Evolutionary conservation across 2,113 vertebrate species (phyloP).

Genomic region (Chauna torquata): DNA sequence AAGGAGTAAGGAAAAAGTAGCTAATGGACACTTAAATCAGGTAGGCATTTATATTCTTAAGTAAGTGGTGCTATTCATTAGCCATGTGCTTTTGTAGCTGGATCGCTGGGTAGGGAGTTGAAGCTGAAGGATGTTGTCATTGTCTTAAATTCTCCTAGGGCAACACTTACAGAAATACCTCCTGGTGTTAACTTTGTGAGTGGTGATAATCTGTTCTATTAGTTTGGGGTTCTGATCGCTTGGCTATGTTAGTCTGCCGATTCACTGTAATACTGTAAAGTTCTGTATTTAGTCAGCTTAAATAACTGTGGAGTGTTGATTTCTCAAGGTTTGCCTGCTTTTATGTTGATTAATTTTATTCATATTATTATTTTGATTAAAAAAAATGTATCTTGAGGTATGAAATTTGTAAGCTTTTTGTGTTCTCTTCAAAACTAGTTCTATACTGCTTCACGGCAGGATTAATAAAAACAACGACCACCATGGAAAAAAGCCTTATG

Average conservation of each 20-base stretch:
- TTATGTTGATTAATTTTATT: neutral
- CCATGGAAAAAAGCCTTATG: neutral
- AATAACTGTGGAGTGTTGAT: neutral
- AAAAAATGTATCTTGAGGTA: neutral
- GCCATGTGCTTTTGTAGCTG: neutral
- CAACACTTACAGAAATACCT: neutral
- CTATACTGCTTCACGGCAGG: neutral
- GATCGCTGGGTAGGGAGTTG: neutral
- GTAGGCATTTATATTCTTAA: neutral
- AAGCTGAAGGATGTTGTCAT: neutral
- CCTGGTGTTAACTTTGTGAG: neutral
- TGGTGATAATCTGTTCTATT: neutral
- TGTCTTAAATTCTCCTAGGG: neutral
- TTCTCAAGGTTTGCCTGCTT: neutral
- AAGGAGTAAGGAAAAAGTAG: neutral
- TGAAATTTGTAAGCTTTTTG: neutral
- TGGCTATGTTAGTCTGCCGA: neutral
- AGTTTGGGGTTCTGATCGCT: neutral
- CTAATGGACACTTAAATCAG: neutral
- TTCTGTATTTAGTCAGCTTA: neutral
- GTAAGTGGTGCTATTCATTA: neutral
- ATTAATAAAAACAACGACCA: neutral
- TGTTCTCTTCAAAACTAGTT: neutral
- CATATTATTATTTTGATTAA: neutral
- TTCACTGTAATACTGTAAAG: neutral